Percentiles rank a stretch among this genome's conserved stretches.
Evolutionary conservation across 2,113 vertebrate genomes (phyloP).

Genomic region (Elanoides forficatus): DNA sequence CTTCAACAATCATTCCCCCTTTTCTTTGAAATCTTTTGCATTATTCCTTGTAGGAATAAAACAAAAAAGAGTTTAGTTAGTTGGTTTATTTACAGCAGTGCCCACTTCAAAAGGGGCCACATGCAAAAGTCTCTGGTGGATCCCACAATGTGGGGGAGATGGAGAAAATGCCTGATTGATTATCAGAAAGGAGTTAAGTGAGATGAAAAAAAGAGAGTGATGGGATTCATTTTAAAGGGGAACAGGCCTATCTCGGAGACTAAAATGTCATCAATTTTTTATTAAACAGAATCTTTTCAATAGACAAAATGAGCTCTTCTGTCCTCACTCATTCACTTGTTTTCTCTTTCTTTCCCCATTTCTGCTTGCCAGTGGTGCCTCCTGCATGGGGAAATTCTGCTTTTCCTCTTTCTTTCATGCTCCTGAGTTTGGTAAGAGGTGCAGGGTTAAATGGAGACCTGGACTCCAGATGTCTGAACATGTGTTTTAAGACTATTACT

Average conservation of each 20-base stretch:
- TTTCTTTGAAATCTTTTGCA: background rate
- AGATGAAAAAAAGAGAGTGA: constrained; percentile 23
- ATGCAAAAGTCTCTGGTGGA: background rate
- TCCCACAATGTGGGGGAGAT: background rate
- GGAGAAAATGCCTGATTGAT: background rate
- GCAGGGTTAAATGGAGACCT: background rate
- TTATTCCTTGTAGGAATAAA: background rate
- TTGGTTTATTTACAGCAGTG: background rate
- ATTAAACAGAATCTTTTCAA: constrained; percentile 68
- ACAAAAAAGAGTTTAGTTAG: background rate
- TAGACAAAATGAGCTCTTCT: constrained; percentile 10
- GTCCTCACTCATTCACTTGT: background rate
- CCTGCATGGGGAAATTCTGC: background rate
- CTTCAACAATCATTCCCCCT: background rate
- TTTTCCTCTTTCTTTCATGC: background rate
- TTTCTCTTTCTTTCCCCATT: background rate
- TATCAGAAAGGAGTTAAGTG: background rate
- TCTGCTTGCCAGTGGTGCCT: background rate
- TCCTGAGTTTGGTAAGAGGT: background rate
- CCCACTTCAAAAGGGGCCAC: background rate
- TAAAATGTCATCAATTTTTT: constrained; percentile 63
- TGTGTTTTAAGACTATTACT: background rate
- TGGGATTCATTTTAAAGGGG: constrained; percentile 17
- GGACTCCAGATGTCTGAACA: background rate
- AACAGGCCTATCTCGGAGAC: background rate